Evolutionary conservation across 2,113 vertebrate species (phyloP).

Genomic region (Bubo scandiacus): DNA sequence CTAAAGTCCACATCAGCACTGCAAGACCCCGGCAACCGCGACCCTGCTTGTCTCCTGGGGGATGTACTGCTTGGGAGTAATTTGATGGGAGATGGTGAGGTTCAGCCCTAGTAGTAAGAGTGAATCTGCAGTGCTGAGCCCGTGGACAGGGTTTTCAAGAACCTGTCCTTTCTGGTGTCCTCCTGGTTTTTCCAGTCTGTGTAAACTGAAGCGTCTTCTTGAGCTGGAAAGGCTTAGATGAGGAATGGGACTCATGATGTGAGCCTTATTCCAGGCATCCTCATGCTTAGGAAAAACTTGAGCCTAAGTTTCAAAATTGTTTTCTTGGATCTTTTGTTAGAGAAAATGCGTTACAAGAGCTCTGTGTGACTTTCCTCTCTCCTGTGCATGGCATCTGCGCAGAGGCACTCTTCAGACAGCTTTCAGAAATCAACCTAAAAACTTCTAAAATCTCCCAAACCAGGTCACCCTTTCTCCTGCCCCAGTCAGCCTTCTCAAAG

Average conservation of each 20-base stretch:
- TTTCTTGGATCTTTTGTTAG: not conserved
- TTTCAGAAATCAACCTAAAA: not conserved
- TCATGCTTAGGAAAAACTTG: not conserved
- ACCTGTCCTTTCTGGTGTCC: not conserved
- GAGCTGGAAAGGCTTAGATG: not conserved
- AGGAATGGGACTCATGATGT: not conserved
- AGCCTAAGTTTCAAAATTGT: not conserved
- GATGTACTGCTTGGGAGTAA: not conserved
- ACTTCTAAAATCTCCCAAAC: not conserved
- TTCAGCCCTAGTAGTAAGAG: not conserved
- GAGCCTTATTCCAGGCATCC: not conserved
- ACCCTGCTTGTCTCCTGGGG: not conserved
- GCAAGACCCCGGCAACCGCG: accelerated
- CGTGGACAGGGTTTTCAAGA: not conserved
- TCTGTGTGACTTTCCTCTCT: not conserved
- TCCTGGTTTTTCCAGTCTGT: not conserved
- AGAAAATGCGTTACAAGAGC: not conserved
- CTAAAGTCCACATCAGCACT: not conserved
- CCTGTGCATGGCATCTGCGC: not conserved
- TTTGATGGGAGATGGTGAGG: not conserved
- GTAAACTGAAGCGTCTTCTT: not conserved
- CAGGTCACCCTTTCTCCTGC: not conserved
- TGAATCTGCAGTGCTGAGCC: constrained; percentile 3
- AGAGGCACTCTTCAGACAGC: not conserved
- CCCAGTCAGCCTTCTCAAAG: not conserved